Conservation (phyloP, 2,113 vertebrate genomes). For the Monarcha castaneiventris region DNA sequence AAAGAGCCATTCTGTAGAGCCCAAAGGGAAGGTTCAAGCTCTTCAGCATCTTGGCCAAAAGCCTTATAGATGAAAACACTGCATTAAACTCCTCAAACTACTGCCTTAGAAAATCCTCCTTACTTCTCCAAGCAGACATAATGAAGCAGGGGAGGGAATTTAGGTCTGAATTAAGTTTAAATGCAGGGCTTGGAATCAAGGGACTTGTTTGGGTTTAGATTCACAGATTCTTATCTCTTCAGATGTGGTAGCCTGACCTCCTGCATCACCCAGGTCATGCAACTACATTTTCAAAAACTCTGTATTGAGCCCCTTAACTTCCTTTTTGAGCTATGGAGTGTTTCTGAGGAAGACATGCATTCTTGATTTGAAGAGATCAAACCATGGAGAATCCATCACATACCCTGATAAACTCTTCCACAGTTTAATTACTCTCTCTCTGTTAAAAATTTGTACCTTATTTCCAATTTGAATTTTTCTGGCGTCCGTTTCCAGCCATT, state of each 20-base stretch:
- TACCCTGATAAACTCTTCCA: background rate
- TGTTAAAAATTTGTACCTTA: constrained; percentile 32
- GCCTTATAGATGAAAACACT: background rate
- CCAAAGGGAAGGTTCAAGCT: background rate
- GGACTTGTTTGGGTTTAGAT: background rate
- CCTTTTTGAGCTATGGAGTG: background rate
- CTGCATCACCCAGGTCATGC: background rate
- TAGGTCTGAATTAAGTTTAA: background rate
- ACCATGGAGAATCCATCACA: constrained; percentile 19
- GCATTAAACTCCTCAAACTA: background rate
- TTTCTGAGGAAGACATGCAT: background rate
- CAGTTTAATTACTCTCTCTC: constrained; percentile 1
- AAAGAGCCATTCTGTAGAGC: background rate
- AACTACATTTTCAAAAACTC: background rate
- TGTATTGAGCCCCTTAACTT: background rate
- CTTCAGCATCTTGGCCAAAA: background rate
- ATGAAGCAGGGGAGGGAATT: background rate
- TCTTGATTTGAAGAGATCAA: constrained; percentile 21
- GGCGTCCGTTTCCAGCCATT: background rate
- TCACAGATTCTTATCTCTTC: background rate
- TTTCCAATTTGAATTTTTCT: constrained; percentile 9
- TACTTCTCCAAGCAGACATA: background rate
- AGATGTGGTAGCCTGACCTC: background rate
- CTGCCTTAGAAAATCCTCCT: background rate
- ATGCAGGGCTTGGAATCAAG: background rate